Evolutionary conservation across 1,140 invertebrate species (phyloP).

Genomic region (Brachionus manjavacas): DNA sequence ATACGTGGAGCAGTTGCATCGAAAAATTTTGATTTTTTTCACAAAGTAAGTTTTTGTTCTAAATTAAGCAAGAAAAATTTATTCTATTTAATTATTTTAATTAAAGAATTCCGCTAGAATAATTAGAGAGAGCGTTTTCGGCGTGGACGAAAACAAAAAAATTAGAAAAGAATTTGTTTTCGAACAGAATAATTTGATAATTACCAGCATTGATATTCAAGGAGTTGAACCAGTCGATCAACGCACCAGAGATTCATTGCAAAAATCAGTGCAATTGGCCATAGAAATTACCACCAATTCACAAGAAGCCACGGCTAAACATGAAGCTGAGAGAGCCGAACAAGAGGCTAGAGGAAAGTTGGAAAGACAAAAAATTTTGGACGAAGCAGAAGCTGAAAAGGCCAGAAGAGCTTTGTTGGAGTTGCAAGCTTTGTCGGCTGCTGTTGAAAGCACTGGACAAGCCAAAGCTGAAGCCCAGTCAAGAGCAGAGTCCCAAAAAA

Average conservation of each 20-base stretch:
- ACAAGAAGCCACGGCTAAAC: conserved; percentile 51
- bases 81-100: neutral
- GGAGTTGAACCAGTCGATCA: conserved; percentile 53
- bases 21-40: conserved; percentile 53
- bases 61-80: neutral
- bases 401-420: conserved; percentile 57
- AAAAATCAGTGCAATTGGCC: conserved; percentile 54
- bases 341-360: conserved; percentile 60
- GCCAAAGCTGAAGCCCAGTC: conserved; percentile 61
- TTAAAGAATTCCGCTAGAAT: conserved; percentile 48
- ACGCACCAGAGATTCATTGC: conserved; percentile 53
- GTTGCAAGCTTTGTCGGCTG: conserved; percentile 54
- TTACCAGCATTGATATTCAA: conserved; percentile 52
- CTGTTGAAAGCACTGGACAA: conserved; percentile 57
- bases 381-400: conserved; percentile 59
- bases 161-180: conserved; percentile 44
- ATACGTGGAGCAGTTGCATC: conserved; percentile 51
- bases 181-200: conserved; percentile 46
- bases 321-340: conserved; percentile 61
- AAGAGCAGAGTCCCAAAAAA: conserved; percentile 58
- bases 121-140: conserved; percentile 53
- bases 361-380: conserved; percentile 60
- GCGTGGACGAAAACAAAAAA: conserved; percentile 44
- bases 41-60: conserved; percentile 42
- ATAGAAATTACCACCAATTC: conserved; percentile 55